Conservation (phyloP, 2,888 invertebrate species). For the Tetranychus truncatus region DNA sequence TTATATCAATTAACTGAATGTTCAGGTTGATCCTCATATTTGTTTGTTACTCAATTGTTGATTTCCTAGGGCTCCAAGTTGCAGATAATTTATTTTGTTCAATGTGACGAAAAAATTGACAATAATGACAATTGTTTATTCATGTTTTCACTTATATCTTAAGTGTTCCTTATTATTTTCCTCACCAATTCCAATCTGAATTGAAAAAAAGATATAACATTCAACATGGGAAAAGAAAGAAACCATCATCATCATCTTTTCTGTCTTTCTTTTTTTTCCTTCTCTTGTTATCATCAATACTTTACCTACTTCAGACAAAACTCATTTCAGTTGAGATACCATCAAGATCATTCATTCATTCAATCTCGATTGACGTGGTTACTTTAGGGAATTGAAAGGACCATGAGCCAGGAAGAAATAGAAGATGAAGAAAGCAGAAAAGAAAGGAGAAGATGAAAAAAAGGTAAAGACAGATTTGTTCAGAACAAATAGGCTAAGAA, state of each 20-base stretch:
- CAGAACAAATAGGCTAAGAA: not conserved
- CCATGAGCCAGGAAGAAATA: not conserved
- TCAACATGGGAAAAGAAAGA: not conserved
- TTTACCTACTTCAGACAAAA: not conserved
- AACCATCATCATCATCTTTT: not conserved
- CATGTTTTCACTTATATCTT: not conserved
- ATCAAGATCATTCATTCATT: conserved; percentile 1
- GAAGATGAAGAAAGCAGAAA: not conserved
- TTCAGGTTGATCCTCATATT: not conserved
- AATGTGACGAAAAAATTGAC: not conserved
- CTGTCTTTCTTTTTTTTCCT: not conserved
- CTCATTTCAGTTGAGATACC: not conserved
- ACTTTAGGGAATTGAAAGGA: conserved; percentile 1
- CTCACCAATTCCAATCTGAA: not conserved
- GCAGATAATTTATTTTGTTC: too few species aligned
- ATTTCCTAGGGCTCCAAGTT: not conserved
- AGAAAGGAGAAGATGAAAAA: not conserved
- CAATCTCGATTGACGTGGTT: conserved; percentile 1
- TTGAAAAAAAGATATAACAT: not conserved
- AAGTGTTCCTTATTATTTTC: not conserved
- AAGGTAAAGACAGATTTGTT: not conserved
- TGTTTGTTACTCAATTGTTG: not conserved
- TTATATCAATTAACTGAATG: not conserved
- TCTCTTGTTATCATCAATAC: not conserved
- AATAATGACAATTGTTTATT: not conserved